Evolutionary conservation across 30 jellyfish, hydroid and myxozoan species (phyloP).

Genomic region (Turritopsis rubra): DNA sequence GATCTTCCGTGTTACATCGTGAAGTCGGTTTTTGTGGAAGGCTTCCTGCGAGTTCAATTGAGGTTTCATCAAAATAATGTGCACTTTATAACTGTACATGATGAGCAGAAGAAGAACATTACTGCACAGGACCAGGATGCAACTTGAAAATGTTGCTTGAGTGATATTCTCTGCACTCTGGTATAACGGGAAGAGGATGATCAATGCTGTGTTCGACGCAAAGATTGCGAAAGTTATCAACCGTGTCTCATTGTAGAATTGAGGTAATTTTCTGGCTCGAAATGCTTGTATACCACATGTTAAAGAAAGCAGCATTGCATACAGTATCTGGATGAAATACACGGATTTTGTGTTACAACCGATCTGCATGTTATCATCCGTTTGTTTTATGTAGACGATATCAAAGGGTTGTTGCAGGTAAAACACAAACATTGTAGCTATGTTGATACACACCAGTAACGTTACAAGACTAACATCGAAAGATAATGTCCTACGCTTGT

Average conservation of each 20-base stretch:
- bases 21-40: background rate
- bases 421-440: background rate
- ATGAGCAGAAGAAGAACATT: background rate
- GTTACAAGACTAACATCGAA: background rate
- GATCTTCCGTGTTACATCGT: background rate
- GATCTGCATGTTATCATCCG: background rate
- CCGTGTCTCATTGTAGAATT: slow-evolving; percentile 24
- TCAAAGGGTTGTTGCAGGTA: background rate
- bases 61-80: background rate
- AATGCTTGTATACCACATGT: slow-evolving; percentile 19
- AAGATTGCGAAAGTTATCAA: slow-evolving; percentile 18
- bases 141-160: background rate
- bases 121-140: background rate
- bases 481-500: background rate
- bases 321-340: background rate
- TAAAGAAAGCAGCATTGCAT: background rate
- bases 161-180: background rate
- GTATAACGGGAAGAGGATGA: background rate
- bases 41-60: slow-evolving; percentile 4
- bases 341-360: background rate
- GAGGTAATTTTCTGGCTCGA: slow-evolving; percentile 33
- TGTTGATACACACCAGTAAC: background rate
- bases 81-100: slow-evolving; percentile 6
- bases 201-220: background rate
- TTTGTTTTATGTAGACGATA: background rate